A percentile compares a stretch with the other conserved stretches of the same genome.
Evolutionary conservation across 1,140 invertebrate species (phyloP).

Genomic region (Drosophila eugracilis): DNA sequence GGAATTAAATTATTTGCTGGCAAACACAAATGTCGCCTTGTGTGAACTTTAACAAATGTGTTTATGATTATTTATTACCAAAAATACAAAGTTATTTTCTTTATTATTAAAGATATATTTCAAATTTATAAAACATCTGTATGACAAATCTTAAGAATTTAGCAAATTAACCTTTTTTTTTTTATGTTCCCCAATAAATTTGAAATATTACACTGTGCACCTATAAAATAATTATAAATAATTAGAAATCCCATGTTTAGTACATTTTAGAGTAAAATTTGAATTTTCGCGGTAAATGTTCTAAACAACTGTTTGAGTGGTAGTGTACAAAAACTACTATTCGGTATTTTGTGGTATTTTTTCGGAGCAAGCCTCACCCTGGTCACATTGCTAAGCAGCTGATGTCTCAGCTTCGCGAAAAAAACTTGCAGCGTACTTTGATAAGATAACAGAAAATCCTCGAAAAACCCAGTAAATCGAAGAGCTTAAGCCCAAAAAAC

Average conservation of each 20-base stretch:
- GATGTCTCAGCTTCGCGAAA: background rate
- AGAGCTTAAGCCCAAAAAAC: constrained; percentile 3
- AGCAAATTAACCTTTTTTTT: no score
- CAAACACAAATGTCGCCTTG: constrained; percentile 11
- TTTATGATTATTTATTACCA: no score
- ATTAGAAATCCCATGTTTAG: background rate
- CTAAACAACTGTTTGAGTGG: background rate
- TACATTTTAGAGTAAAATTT: background rate
- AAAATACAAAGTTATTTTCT: no score
- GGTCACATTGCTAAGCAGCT: constrained; percentile 4
- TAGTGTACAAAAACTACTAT: background rate
- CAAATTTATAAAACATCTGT: no score
- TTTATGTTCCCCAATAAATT: no score
- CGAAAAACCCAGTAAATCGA: constrained; percentile 10
- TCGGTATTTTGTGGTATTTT: background rate
- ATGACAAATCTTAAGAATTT: no score
- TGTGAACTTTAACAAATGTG: background rate
- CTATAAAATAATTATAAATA: no score
- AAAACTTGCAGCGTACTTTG: constrained; percentile 17
- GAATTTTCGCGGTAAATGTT: background rate
- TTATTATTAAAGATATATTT: no score
- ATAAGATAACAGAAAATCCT: constrained; percentile 44
- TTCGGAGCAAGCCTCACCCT: background rate
- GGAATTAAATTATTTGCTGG: constrained; percentile 23
- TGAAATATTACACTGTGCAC: no score